A percentile compares a stretch with the other conserved stretches of the same genome.
phyloP scores from a whole-genome alignment of 2,888 invertebrate genomes.

The Cyaniris semiargus region DNA sequence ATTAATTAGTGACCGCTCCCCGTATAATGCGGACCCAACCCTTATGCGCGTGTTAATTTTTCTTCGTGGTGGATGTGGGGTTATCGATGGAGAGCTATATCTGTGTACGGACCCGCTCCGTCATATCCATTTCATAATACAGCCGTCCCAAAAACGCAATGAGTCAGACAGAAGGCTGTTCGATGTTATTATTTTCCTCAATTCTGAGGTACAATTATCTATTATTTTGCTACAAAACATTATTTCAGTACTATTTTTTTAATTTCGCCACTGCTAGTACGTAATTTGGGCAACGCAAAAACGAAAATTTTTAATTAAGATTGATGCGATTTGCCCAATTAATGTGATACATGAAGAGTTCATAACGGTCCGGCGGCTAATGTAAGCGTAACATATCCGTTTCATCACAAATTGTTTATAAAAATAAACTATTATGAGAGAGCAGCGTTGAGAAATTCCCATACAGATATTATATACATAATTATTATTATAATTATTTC shows the following conservation, averaged over 20 bases:
- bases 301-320: constrained; percentile 54
- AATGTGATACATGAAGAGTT: constrained; percentile 52
- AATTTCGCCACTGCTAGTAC: constrained; percentile 40
- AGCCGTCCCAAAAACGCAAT: constrained; percentile 12
- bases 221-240: background rate
- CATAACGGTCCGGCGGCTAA: constrained; percentile 47
- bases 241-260: background rate
- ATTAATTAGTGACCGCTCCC: constrained; percentile 78
- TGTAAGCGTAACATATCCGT: constrained; percentile 49
- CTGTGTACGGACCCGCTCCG: background rate
- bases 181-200: background rate
- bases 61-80: constrained; percentile 64
- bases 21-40: constrained; percentile 65
- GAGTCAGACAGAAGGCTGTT: background rate
- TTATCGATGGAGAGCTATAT: constrained; percentile 38
- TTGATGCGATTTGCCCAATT: constrained; percentile 55
- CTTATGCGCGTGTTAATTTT: constrained; percentile 69
- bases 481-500: constrained; percentile 16
- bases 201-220: background rate
- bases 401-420: constrained; percentile 46
- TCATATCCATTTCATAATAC: constrained; percentile 20
- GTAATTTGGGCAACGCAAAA: constrained; percentile 50
- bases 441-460: constrained; percentile 23
- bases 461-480: constrained; percentile 18
- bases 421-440: constrained; percentile 30